A percentile compares a stretch with the other conserved stretches of the same genome.
Conservation (phyloP, 2,888 invertebrate species). For the Ichneumoninae sp. region DNA sequence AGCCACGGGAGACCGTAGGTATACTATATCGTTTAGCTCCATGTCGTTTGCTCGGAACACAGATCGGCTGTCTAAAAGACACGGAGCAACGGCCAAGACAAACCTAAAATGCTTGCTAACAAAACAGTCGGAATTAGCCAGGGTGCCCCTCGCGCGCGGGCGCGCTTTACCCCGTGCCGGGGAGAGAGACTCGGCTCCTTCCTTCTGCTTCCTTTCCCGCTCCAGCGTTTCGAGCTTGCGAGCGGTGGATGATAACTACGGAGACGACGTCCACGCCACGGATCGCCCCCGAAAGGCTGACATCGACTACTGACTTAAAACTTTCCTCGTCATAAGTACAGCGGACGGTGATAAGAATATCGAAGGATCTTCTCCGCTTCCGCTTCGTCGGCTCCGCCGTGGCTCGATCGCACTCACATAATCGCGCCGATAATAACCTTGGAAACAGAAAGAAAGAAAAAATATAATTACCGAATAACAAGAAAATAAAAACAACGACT, state of each 20-base stretch:
- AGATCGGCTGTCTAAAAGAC: conserved; percentile 84
- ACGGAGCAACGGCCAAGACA: conserved; percentile 83
- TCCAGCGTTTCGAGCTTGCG: conserved; percentile 18
- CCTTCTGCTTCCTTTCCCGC: conserved; percentile 3
- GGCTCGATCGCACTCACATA: not conserved
- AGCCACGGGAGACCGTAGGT: conserved; percentile 37
- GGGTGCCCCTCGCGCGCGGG: conserved; percentile 65
- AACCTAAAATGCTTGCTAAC: conserved; percentile 84
- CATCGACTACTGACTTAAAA: conserved; percentile 51
- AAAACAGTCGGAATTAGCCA: conserved; percentile 84
- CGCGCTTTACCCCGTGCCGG: not conserved
- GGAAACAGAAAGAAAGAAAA: not conserved
- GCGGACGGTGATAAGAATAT: not conserved
- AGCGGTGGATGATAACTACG: conserved; percentile 21
- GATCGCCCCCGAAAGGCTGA: conserved; percentile 19
- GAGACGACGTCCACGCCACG: conserved; percentile 11
- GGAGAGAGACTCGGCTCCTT: conserved; percentile 16
- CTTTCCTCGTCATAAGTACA: conserved; percentile 33
- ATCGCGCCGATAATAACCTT: not conserved
- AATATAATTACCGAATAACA: conserved; percentile 32
- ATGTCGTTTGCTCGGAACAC: conserved; percentile 83
- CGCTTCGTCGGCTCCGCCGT: not conserved
- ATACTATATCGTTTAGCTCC: conserved; percentile 70
- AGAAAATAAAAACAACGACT: conserved; percentile 9
- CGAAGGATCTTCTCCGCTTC: not conserved